These are phyloP conservation scores for Yponomeuta malinellus DNA, from an alignment of 2,888 invertebrate species.

Conservation along the genomic window DNA sequence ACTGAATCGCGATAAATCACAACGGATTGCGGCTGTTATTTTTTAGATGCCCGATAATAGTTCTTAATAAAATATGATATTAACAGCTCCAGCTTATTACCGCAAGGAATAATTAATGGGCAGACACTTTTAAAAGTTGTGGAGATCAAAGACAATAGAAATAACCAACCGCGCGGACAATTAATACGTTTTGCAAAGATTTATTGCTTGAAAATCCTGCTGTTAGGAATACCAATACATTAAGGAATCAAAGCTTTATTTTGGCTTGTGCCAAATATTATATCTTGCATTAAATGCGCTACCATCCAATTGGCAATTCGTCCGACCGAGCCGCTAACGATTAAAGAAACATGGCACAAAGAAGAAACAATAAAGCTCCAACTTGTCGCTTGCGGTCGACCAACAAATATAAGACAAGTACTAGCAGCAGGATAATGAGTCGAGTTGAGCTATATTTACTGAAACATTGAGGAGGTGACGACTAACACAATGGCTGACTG, in stretches of 20 bases:
- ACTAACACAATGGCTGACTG: background rate
- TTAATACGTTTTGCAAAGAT: background rate
- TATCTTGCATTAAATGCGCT: too few species aligned
- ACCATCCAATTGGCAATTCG: too few species aligned
- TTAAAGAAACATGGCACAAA: background rate
- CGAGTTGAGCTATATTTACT: constrained; percentile 11
- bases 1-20: constrained; percentile 41
- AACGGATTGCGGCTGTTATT: constrained; percentile 44
- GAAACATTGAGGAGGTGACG: background rate
- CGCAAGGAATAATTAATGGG: constrained; percentile 46
- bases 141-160: constrained; percentile 47
- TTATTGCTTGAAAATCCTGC: background rate
- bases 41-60: constrained; percentile 48
- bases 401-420: constrained; percentile 4
- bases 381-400: constrained; percentile 1
- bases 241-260: too few species aligned
- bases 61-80: constrained; percentile 49
- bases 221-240: background rate
- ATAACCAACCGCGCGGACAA: constrained; percentile 1
- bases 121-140: constrained; percentile 41
- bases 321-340: background rate
- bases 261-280: background rate
- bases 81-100: constrained; percentile 49
- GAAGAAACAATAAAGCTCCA: background rate
- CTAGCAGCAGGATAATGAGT: constrained; percentile 6